phyloP scores from a whole-genome alignment of 2,888 invertebrate genomes.

The Ferrisia virgata region DNA sequence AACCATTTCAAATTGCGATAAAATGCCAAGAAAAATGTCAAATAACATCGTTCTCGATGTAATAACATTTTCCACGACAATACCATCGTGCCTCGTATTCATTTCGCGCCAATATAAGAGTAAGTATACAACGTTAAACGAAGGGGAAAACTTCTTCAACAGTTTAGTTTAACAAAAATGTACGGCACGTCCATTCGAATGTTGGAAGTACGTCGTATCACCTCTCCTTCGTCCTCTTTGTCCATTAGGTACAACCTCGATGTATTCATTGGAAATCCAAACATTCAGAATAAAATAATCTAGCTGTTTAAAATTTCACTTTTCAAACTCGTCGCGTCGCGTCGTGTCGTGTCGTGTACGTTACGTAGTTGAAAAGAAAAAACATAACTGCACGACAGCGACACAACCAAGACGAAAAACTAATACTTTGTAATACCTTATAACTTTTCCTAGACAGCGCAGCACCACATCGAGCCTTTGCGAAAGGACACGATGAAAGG shows the following conservation, averaged over 20 bases:
- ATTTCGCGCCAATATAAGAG: neutral
- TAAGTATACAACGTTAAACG: neutral
- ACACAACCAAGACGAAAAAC: neutral
- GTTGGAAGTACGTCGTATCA: neutral
- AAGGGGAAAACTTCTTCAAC: neutral
- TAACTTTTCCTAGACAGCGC: neutral
- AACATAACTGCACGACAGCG: no score
- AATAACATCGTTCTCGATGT: neutral
- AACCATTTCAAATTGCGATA: neutral
- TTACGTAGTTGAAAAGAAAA: neutral
- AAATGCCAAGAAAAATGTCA: slow-evolving; percentile 17
- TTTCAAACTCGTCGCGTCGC: neutral
- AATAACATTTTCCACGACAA: slow-evolving; percentile 1
- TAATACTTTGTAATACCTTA: neutral
- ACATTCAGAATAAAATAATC: neutral
- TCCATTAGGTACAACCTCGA: no score
- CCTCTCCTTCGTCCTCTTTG: no score
- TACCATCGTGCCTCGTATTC: neutral
- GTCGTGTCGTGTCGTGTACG: neutral
- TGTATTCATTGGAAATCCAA: neutral
- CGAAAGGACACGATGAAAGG: neutral
- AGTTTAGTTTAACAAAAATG: neutral
- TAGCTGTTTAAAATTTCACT: neutral
- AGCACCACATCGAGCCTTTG: neutral
- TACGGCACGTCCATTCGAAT: neutral